phyloP scores from a whole-genome alignment of 1,140 invertebrate genomes.

The Oppia nitens region DNA sequence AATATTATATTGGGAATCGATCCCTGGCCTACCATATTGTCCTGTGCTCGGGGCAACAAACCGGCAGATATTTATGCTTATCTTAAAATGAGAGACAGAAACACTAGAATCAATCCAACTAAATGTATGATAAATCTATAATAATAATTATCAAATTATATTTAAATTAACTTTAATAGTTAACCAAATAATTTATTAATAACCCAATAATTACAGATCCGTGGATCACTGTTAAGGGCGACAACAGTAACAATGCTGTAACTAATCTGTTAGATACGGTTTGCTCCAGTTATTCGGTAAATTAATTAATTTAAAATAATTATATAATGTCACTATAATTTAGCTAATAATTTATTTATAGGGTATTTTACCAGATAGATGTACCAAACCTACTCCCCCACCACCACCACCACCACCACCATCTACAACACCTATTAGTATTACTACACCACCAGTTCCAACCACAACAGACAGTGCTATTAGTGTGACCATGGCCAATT shows the following conservation, averaged over 20 bases:
- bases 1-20: conserved; percentile 4
- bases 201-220: not conserved
- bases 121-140: not conserved
- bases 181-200: not conserved
- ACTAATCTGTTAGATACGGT: not conserved
- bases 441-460: not conserved
- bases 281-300: not conserved
- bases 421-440: not conserved
- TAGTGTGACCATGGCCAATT: not conserved
- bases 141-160: not conserved
- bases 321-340: no score
- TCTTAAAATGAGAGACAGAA: conserved; percentile 9
- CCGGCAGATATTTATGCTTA: not conserved
- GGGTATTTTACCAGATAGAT: not conserved
- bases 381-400: not conserved
- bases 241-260: not conserved
- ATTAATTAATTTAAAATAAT: not conserved
- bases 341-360: not conserved
- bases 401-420: not conserved
- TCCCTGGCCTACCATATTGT: conserved; percentile 1
- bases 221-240: not conserved
- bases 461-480: not conserved
- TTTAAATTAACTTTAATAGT: not conserved
- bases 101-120: not conserved
- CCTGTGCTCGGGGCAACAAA: not conserved